Evolutionary conservation across 2,113 vertebrate genomes (phyloP), one percentile per base, ranked within the genome.

Genomic region (Calidris pugnax): DNA sequence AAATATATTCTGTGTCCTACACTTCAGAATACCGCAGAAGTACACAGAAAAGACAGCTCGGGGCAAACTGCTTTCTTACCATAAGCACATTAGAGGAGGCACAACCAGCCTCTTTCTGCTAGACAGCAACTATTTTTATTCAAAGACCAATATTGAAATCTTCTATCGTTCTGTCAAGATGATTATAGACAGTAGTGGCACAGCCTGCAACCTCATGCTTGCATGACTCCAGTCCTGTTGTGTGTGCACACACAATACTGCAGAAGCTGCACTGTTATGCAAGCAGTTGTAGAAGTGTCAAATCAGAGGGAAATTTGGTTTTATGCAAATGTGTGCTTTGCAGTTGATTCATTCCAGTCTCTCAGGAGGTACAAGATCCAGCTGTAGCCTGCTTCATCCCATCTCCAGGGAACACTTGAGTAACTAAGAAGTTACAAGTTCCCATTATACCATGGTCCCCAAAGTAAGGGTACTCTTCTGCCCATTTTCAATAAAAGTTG

Each of bases 401-500:
- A 17, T 26, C 26, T 56, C 43, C 0, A 0, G 43, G 84, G 26
- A 86, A 39, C 37, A 33, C 56, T 63, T 84, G 14, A 76, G 45
- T 20, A 62, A 76, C 23, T 39, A 74, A 57, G 14, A n/a, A 37
- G 12, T 55, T 50, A 32, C 3, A 35, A 45, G 35, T 5, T 86
- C n/a, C 22, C 17, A 6, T 27, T 20, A 15, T 19, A 57, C 3
- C n/a, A 30, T 0, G 0, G 0, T 27, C 14, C 14, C 23, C 13
- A 47, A 12, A 51, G 32, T 0, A 0, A 19, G 2, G 22, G 12
- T 6, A 43, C 35, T 56, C 48, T 73, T 82, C 16, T 30, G 59
- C 14, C 19, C 0, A 0, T 39, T 76, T 76, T 51, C 59, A 64
- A 35, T 23, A 72, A 39, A 59, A 72, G 8, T 24, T 57, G 23